Evolutionary conservation across 2,888 invertebrate genomes (phyloP), one percentile per base, ranked within the genome.

Genomic region (Sussaba pulchella): DNA sequence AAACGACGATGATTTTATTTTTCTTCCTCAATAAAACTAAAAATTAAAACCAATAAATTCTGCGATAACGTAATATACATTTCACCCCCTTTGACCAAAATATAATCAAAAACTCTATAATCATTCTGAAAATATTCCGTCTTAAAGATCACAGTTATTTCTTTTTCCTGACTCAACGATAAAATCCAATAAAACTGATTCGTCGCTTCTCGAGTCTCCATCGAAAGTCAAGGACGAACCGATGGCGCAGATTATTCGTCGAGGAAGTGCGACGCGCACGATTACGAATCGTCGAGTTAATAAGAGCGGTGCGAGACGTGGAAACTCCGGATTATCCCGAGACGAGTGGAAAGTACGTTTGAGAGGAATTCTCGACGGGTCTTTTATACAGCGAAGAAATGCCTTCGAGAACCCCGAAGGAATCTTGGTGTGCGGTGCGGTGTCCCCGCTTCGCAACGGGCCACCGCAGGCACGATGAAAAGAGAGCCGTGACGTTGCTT

Each of bases 401-500:
- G 43, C 61, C 59, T 45, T 76, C 52, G 31, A 71, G 71, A 57
- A 50, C 50, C 43, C 39, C n/a, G n/a, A 43, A 67, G 67, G 61
- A 80, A 80, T 76, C 71, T 71, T 61, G 76, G 66, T 54, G 2
- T 80, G n/a, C n/a, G n/a, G n/a, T 59, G 61, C 43, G 36, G 59
- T 39, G 45, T 9, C 12, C 52, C 39, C 66, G 36, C 36, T 4
- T 3, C 45, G 43, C 45, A 64, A 36, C 59, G 52, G 50, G 74
- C 70, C 50, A 75, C 66, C 75, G 26, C 61, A 36, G 50, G 75
- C 77, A 71, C 75, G 69, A 79, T 78, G 81, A 81, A 84, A 79
- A 70, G 81, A 78, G 72, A 79, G 63, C 73, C 50, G 67, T 61
- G 73, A 83, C 80, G 81, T 83, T 71, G 72, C 83, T 78, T 69